Conservation (phyloP, 2,888 invertebrate genomes). For the Cabera pusaria region DNA sequence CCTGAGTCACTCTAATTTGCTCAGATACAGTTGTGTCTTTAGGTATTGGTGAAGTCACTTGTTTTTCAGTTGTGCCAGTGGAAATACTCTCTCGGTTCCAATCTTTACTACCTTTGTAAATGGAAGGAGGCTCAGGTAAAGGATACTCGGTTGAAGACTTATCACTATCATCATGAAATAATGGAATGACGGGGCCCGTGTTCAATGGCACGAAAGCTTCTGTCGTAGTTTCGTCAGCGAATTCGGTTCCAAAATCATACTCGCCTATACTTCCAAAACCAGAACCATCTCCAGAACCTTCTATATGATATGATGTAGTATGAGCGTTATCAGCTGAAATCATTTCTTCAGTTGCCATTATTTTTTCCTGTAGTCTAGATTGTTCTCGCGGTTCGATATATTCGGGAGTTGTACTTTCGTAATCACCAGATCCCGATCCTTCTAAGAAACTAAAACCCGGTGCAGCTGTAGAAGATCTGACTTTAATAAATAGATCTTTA, state of each 20-base stretch:
- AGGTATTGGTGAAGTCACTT: slow-evolving; percentile 50
- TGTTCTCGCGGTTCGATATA: slow-evolving; percentile 44
- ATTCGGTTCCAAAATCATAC: slow-evolving; percentile 33
- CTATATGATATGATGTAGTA: slow-evolving; percentile 57
- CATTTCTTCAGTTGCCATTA: slow-evolving; percentile 50
- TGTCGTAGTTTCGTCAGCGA: slow-evolving; percentile 49
- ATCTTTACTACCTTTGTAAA: slow-evolving; percentile 58
- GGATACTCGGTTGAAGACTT: slow-evolving; percentile 62
- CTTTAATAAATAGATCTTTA: slow-evolving; percentile 64
- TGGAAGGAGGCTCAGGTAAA: slow-evolving; percentile 48
- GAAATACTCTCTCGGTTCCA: slow-evolving; percentile 53
- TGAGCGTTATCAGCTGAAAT: slow-evolving; percentile 47
- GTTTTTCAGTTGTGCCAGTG: slow-evolving; percentile 47
- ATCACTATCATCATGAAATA: slow-evolving; percentile 54
- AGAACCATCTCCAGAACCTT: slow-evolving; percentile 51
- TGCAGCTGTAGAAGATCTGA: slow-evolving; percentile 46
- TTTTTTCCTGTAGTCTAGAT: slow-evolving; percentile 36
- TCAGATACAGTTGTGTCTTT: slow-evolving; percentile 74
- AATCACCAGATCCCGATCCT: slow-evolving; percentile 66
- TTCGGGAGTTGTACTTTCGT: slow-evolving; percentile 66
- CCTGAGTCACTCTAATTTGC: slow-evolving; percentile 67
- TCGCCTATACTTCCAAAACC: slow-evolving; percentile 40
- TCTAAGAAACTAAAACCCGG: slow-evolving; percentile 53
- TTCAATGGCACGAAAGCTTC: slow-evolving; percentile 48
- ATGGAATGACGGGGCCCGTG: slow-evolving; percentile 48